Conservation (phyloP, 1,140 invertebrate species). For the Camponotus pennsylvanicus region DNA sequence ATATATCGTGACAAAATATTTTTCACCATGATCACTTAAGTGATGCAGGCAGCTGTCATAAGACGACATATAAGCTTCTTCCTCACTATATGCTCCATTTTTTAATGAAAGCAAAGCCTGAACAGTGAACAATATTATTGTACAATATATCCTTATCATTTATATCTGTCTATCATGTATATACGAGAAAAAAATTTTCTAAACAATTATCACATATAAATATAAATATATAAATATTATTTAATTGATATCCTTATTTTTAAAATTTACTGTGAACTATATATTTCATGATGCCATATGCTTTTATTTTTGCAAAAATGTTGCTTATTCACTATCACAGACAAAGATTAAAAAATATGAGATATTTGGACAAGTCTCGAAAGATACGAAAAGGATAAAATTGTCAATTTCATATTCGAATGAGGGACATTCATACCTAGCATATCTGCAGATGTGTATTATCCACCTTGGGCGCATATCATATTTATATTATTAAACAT, state of each 20-base stretch:
- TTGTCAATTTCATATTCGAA: conserved; percentile 80
- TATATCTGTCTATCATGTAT: not conserved
- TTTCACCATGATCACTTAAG: conserved; percentile 53
- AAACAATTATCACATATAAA: not conserved
- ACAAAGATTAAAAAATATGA: too few species aligned
- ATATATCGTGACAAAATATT: conserved; percentile 57
- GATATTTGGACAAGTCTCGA: not conserved
- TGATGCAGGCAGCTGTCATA: conserved; percentile 36
- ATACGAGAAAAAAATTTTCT: not conserved
- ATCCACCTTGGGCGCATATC: conserved; percentile 33
- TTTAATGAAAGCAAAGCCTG: not conserved
- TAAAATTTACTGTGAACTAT: not conserved
- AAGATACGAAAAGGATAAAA: conserved; percentile 55
- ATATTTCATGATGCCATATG: too few species aligned
- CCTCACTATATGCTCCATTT: conserved; percentile 20
- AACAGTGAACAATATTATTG: conserved; percentile 28
- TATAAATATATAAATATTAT: not conserved
- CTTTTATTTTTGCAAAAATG: not conserved
- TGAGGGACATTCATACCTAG: conserved; percentile 68
- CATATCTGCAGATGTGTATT: conserved; percentile 16
- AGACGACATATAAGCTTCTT: conserved; percentile 42
- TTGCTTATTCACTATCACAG: not conserved
- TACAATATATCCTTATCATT: not conserved
- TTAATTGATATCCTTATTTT: not conserved
- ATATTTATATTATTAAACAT: conserved; percentile 84